Evolutionary conservation across 35 echinoderm and acorn worm genomes (phyloP).

Genomic region (Hemicentrotus pulcherrimus): DNA sequence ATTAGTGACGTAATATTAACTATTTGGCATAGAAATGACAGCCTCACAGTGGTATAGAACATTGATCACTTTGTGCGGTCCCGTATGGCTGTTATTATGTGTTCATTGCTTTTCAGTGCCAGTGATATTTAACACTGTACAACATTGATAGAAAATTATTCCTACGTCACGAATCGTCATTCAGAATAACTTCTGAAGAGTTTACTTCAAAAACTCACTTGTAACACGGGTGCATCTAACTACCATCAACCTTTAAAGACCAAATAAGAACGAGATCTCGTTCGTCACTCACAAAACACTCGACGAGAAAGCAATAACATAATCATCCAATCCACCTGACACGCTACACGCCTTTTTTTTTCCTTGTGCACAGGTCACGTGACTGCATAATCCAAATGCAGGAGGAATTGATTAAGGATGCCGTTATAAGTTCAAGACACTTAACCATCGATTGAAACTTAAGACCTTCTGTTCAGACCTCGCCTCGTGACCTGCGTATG

Average conservation of each 20-base stretch:
- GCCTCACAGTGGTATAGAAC: too few species aligned
- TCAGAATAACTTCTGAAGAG: background rate
- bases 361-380: background rate
- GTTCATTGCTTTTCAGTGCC: background rate
- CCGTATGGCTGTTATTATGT: too few species aligned
- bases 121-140: background rate
- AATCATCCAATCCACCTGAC: background rate
- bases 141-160: background rate
- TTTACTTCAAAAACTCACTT: background rate
- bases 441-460: background rate
- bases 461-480: background rate
- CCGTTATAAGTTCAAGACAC: background rate
- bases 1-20: too few species aligned
- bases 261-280: background rate
- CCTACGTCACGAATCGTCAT: background rate
- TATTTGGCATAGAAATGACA: too few species aligned
- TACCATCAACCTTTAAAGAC: background rate
- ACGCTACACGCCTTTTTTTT: background rate
- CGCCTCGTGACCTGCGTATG: background rate
- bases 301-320: background rate
- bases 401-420: background rate
- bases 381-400: background rate
- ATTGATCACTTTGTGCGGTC: too few species aligned
- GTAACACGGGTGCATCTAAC: background rate
- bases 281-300: background rate